phyloP scores from a whole-genome alignment of 2,797 vertebrate species.

The Pseudochirops cupreus region DNA sequence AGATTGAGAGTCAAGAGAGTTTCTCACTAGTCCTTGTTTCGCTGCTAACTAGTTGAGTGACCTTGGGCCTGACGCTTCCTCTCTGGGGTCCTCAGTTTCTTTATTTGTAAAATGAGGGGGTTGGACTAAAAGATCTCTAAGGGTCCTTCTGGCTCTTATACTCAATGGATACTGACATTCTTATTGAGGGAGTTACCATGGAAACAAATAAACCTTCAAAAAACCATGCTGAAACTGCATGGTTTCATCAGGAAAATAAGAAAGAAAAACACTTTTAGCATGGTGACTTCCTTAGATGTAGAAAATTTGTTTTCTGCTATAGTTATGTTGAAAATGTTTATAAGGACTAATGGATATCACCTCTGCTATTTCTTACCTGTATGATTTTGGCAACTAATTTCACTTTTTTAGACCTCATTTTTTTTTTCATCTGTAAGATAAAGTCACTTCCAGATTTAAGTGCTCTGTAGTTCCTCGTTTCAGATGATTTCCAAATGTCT shows the following conservation, averaged over 20 bases:
- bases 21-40: background rate
- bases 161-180: conserved; percentile 20
- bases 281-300: conserved; percentile 26
- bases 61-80: background rate
- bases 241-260: background rate
- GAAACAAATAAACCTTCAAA: conserved; percentile 37
- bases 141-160: background rate
- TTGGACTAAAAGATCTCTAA: conserved; percentile 9
- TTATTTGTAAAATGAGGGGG: background rate
- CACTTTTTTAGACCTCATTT: background rate
- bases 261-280: background rate
- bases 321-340: conserved; percentile 46
- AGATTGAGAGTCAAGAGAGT: background rate
- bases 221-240: background rate
- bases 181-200: conserved; percentile 41
- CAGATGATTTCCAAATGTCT: background rate
- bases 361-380: background rate
- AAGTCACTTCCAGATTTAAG: background rate
- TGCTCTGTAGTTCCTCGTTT: background rate
- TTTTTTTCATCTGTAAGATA: background rate
- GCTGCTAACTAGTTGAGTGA: background rate
- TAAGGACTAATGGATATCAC: background rate
- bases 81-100: background rate
- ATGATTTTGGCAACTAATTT: background rate
- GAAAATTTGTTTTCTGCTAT: conserved; percentile 15